Base-by-base conservation (phyloP, 2,113 vertebrate genomes). In the Gallinago media region DNA sequence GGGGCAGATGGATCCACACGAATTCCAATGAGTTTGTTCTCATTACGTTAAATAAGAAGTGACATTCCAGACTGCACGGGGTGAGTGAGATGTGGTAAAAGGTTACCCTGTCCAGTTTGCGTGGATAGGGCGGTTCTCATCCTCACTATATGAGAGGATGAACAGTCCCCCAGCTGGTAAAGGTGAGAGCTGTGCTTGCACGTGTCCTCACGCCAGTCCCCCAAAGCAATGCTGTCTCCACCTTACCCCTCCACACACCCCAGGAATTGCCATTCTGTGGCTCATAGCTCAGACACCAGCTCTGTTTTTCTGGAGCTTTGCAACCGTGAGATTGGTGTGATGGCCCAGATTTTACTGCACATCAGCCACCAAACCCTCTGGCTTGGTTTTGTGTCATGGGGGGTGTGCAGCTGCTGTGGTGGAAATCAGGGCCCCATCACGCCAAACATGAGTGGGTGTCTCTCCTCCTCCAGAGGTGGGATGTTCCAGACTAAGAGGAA, bases 331-430 rank as follows among this genome's bases (percentile, higher is more conserved):
- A 17, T 2, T 3, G 11, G 11, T 32, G 7, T 23, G n/a, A 88
- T 21, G 10, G 16, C 20, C 26, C n/a, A 34, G 44, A 8, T 86
- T 56, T 40, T 61, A 16, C 34, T 38, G 58, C 42, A 27, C 40
- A 6, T 12, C 2, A 1, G 12, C 22, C 71, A 32, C 52, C 52
- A 72, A 72, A 56, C 27, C 11, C 34, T 52, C 27, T 26, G 42
- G 34, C 26, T 78, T 62, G 40, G 3, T 18, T 65, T 77, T 40
- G 20, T n/a, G n/a, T 46, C 61, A 42, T 88, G 22, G 2, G 4
- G 56, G n/a, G 19, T 0, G 0, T 8, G 12, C 47, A 71, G 23
- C 4, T 14, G 42, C 27, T 46, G 59, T 0, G 0, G 8, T 32
- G 38, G 42, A 29, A 40, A 17, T n/a, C 52, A 25, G 52, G 22